Conservation (phyloP, 2,797 vertebrate species). For the Hippoglossus hippoglossus region DNA sequence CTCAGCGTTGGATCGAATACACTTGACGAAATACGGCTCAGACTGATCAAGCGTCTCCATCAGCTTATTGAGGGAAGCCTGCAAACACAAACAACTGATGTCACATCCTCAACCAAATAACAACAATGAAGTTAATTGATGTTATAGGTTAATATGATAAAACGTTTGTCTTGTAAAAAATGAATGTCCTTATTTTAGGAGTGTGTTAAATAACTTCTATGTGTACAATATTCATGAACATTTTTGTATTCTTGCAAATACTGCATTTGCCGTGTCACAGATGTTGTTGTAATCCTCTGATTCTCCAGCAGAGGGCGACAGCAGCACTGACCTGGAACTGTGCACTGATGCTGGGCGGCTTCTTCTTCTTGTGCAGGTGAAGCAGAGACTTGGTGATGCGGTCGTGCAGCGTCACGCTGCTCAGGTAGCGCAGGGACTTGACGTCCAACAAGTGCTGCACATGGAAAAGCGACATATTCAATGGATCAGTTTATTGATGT, state of each 20-base stretch:
- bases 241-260: not conserved
- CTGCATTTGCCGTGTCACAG: slow-evolving; percentile 17
- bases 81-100: slow-evolving; percentile 25
- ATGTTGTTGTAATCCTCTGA: slow-evolving; percentile 17
- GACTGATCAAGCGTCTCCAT: slow-evolving; percentile 98
- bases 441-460: slow-evolving; percentile 93
- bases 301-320: slow-evolving; percentile 45
- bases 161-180: not conserved
- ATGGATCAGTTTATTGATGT: not conserved
- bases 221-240: not conserved
- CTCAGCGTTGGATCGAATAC: slow-evolving; percentile 96
- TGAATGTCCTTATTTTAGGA: too few relatives aligned
- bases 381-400: slow-evolving; percentile 97
- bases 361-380: slow-evolving; percentile 98
- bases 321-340: slow-evolving; percentile 92
- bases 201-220: too few relatives aligned
- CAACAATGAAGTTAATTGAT: not conserved
- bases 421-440: slow-evolving; percentile 94
- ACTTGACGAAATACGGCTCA: slow-evolving; percentile 98
- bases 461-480: not conserved
- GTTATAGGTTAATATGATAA: not conserved
- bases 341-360: slow-evolving; percentile 96
- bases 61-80: slow-evolving; percentile 95
- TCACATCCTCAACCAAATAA: not conserved
- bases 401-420: slow-evolving; percentile 93